phyloP scores from a whole-genome alignment of 2,888 invertebrate species.

The Drosophila colorata region DNA sequence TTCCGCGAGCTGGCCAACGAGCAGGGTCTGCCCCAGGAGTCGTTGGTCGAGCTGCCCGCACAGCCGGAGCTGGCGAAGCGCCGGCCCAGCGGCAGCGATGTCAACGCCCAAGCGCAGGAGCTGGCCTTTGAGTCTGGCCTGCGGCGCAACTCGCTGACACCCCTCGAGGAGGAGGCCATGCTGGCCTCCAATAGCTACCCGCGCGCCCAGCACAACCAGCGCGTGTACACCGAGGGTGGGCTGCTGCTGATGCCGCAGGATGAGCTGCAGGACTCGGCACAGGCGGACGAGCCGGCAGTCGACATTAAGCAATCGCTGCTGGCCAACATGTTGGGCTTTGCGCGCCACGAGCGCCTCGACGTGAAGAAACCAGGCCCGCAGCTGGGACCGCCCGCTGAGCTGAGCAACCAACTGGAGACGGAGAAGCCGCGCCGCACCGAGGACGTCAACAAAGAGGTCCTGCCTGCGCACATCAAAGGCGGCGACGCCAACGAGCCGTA shows the following conservation, averaged over 20 bases:
- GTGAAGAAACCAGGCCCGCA: slow-evolving; percentile 98
- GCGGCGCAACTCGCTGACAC: slow-evolving; percentile 75
- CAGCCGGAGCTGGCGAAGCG: slow-evolving; percentile 54
- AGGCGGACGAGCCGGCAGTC: slow-evolving; percentile 48
- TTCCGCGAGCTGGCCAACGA: slow-evolving; percentile 80
- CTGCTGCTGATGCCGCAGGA: slow-evolving; percentile 86
- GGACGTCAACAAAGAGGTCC: slow-evolving; percentile 81
- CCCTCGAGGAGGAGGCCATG: slow-evolving; percentile 82
- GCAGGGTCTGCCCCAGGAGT: slow-evolving; percentile 63
- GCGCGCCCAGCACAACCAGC: slow-evolving; percentile 50
- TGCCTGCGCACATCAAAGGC: slow-evolving; percentile 83
- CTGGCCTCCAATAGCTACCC: slow-evolving; percentile 82
- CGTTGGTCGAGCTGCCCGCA: slow-evolving; percentile 31
- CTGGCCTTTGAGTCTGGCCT: slow-evolving; percentile 69
- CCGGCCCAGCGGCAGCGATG: slow-evolving; percentile 41
- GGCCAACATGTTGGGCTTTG: slow-evolving; percentile 91
- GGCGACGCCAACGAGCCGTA: slow-evolving; percentile 77
- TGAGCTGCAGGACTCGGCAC: slow-evolving; percentile 74
- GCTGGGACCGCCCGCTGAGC: slow-evolving; percentile 84
- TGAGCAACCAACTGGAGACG: slow-evolving; percentile 61
- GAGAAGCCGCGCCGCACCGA: slow-evolving; percentile 48
- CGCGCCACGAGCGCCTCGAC: slow-evolving; percentile 94
- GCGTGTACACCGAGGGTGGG: slow-evolving; percentile 88
- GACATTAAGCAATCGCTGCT: slow-evolving; percentile 80
- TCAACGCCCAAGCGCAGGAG: slow-evolving; percentile 51